Conservation (phyloP, 1,140 invertebrate species). For the Sminthurinus signatus region DNA sequence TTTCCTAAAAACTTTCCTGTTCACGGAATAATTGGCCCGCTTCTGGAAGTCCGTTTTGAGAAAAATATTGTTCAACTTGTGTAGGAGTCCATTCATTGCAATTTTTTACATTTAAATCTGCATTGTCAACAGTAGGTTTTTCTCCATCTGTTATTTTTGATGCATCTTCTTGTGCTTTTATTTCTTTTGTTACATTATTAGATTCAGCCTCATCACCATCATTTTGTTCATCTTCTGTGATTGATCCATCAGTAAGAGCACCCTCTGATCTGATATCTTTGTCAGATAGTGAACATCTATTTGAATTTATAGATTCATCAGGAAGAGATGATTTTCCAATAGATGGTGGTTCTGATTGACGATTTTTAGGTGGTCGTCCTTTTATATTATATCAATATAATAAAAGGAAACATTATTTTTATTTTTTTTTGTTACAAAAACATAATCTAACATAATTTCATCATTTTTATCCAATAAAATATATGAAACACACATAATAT, state of each 20-base stretch:
- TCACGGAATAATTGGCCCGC: slow-evolving; percentile 68
- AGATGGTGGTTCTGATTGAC: background rate
- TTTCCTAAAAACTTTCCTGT: no score
- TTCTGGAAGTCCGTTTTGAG: slow-evolving; percentile 61
- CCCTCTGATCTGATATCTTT: no score
- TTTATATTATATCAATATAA: background rate
- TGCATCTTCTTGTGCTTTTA: background rate
- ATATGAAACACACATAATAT: no score
- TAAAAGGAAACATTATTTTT: no score
- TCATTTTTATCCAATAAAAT: no score
- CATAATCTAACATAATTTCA: no score
- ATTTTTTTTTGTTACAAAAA: no score
- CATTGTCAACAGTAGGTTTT: background rate
- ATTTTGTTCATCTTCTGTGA: background rate
- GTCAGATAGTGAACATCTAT: no score
- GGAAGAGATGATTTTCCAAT: background rate
- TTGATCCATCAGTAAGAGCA: no score
- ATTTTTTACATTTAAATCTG: background rate
- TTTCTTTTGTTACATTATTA: background rate
- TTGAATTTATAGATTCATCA: no score
- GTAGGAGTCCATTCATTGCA: slow-evolving; percentile 70
- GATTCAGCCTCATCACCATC: background rate
- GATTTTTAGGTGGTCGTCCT: background rate
- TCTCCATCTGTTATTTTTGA: background rate
- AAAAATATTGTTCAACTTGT: slow-evolving; percentile 74